Percentiles rank a stretch among this genome's conserved stretches.
Evolutionary conservation across 2,797 vertebrate species (phyloP).

Genomic region (Darevskia mixta): DNA sequence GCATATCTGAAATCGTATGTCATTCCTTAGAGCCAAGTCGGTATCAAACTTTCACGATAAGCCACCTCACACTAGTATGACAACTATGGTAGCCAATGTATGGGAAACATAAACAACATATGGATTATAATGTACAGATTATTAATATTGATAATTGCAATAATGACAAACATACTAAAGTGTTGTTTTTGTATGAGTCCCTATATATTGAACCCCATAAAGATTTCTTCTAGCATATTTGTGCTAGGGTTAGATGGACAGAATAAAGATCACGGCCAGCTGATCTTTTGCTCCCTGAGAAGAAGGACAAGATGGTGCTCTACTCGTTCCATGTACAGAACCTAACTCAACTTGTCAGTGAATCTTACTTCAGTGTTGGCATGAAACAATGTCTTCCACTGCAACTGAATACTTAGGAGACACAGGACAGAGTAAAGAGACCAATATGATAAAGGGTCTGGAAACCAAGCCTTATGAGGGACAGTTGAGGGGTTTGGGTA

Average conservation of each 20-base stretch:
- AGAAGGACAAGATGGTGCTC: no score
- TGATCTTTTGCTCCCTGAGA: no score
- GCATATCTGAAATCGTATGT: neutral
- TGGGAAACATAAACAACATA: neutral
- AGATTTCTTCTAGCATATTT: neutral
- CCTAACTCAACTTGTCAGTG: neutral
- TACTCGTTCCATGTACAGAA: no score
- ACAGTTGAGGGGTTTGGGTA: no score
- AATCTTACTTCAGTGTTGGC: neutral
- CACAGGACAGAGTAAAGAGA: no score
- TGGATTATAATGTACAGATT: neutral
- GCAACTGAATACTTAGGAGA: no score
- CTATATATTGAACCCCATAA: neutral
- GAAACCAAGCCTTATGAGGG: no score
- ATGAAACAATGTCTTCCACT: neutral
- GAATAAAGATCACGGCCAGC: neutral
- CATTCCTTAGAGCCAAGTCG: neutral
- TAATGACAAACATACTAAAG: neutral
- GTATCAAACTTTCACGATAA: neutral
- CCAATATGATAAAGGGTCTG: no score
- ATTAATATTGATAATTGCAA: neutral
- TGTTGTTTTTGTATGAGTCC: no score
- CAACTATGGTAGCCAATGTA: neutral
- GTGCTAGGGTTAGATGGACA: neutral
- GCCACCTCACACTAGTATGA: no score